phyloP scores from a whole-genome alignment of 2,797 vertebrate species.

The Avahi laniger region DNA sequence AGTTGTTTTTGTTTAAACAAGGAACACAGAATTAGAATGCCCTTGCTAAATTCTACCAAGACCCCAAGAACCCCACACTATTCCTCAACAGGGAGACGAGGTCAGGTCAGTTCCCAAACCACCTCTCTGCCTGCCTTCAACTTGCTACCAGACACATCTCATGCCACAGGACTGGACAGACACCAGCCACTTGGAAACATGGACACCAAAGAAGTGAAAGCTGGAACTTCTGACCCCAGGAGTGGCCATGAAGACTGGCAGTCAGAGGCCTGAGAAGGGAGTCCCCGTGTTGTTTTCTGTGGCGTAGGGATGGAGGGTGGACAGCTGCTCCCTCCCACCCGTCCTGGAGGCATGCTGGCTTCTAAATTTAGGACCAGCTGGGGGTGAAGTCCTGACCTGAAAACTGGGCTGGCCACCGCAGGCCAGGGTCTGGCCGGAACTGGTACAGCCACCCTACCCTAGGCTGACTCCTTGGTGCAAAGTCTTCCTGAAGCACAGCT shows the following conservation, averaged over 20 bases:
- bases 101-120: not conserved
- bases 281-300: not conserved
- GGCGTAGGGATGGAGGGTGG: not conserved
- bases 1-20: not conserved
- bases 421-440: not conserved
- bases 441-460: not conserved
- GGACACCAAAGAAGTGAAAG: not conserved
- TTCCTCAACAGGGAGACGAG: not conserved
- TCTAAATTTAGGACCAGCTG: slow-evolving; percentile 7
- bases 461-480: not conserved
- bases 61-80: not conserved
- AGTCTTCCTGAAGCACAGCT: not conserved
- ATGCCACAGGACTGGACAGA: not conserved
- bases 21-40: not conserved
- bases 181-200: not conserved
- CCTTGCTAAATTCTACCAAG: not conserved
- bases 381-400: not conserved
- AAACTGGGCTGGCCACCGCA: not conserved
- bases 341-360: not conserved
- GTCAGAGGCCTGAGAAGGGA: not conserved
- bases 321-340: not conserved
- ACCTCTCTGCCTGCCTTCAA: not conserved
- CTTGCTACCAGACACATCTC: not conserved
- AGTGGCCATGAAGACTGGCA: not conserved
- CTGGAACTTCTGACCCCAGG: not conserved